Conservation (phyloP, 2,888 invertebrate species). For the Sarcophaga carnaria region DNA sequence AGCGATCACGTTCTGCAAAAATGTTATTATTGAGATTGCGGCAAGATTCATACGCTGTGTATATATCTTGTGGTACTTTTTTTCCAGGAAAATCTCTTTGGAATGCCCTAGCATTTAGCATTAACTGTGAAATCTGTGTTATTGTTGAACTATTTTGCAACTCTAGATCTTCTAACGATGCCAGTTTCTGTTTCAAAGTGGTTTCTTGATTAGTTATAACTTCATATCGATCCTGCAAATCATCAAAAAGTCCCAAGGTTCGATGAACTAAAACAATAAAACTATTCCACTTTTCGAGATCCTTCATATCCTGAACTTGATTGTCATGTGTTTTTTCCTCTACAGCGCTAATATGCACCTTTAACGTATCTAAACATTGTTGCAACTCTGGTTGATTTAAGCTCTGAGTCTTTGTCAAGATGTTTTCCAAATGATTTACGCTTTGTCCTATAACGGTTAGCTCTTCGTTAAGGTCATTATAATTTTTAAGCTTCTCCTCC, state of each 20-base stretch:
- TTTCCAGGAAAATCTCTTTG: slow-evolving; percentile 87
- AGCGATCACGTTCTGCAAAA: slow-evolving; percentile 87
- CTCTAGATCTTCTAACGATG: slow-evolving; percentile 88
- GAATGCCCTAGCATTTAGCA: slow-evolving; percentile 85
- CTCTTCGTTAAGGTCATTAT: slow-evolving; percentile 86
- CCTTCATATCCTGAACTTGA: slow-evolving; percentile 84
- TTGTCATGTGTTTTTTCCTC: slow-evolving; percentile 86
- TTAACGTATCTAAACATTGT: slow-evolving; percentile 84
- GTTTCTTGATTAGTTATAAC: slow-evolving; percentile 82
- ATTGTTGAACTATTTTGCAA: slow-evolving; percentile 85
- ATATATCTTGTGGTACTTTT: slow-evolving; percentile 86
- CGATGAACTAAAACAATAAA: slow-evolving; percentile 86
- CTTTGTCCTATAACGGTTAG: slow-evolving; percentile 86
- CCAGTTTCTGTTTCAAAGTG: slow-evolving; percentile 86
- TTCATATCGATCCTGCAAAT: slow-evolving; percentile 78
- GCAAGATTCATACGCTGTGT: slow-evolving; percentile 86
- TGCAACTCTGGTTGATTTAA: slow-evolving; percentile 82
- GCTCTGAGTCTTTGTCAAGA: slow-evolving; percentile 82
- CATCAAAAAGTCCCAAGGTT: slow-evolving; percentile 75
- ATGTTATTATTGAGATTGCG: slow-evolving; percentile 88
- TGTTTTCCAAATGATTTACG: slow-evolving; percentile 85
- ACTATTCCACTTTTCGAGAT: slow-evolving; percentile 87
- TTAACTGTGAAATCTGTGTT: slow-evolving; percentile 85
- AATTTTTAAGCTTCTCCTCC: slow-evolving; percentile 84
- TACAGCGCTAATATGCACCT: slow-evolving; percentile 87